A percentile compares a stretch with the other conserved stretches of the same genome.
phyloP scores from a whole-genome alignment of 2,888 invertebrate species.

The Lacanobia wlatinum region DNA sequence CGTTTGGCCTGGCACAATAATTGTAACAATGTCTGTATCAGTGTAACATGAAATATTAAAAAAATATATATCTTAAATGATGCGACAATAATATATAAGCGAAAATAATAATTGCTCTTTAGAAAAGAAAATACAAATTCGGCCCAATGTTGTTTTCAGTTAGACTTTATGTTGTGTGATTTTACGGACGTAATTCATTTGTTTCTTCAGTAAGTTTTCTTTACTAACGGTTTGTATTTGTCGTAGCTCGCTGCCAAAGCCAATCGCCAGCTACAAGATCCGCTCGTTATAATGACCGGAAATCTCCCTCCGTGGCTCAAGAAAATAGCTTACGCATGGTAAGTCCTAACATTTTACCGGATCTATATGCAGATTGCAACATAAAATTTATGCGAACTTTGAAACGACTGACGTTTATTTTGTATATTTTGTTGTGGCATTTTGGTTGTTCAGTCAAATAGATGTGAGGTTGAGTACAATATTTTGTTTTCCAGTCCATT shows the following conservation, averaged over 20 bases:
- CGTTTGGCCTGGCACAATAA: neutral
- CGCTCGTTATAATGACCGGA: slow-evolving; percentile 99
- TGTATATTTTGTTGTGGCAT: neutral
- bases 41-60: too few relatives aligned
- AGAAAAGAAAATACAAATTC: neutral
- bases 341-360: slow-evolving; percentile 66
- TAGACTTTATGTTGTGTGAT: neutral
- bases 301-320: slow-evolving; percentile 99
- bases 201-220: neutral
- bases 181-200: too few relatives aligned
- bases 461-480: neutral
- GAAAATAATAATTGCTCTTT: neutral
- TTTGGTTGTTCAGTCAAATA: neutral
- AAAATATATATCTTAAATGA: too few relatives aligned
- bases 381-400: too few relatives aligned
- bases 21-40: too few relatives aligned
- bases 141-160: neutral
- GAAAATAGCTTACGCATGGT: slow-evolving; percentile 96
- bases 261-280: slow-evolving; percentile 98
- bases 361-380: neutral
- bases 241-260: slow-evolving; percentile 97
- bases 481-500: slow-evolving; percentile 93
- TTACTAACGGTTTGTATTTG: slow-evolving; percentile 20
- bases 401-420: neutral
- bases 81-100: too few relatives aligned